Base-by-base conservation (phyloP, 2,888 invertebrate species). In the Amphipyra berbera region DNA sequence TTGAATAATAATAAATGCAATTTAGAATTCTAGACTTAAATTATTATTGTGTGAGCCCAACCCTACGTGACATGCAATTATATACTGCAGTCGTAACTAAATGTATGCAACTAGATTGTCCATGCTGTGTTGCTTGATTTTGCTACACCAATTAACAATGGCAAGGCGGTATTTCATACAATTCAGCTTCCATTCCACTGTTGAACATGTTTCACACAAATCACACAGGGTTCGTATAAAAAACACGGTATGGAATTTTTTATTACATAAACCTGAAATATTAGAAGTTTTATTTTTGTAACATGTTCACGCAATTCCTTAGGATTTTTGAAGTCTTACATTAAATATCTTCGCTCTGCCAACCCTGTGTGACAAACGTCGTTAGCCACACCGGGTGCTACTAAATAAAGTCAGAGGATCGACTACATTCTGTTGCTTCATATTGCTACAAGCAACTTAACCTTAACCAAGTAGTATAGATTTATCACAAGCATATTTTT, bases 331-430 rank as follows among this genome's bases (percentile, higher is more conserved):
- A 15, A 14, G 9, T 42, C 10, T 13, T 0, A 33, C 15, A 42
- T 8, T 12, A 27, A 21, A 33, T 45, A n/a, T 9, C 12, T 15
- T 1, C 0, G 4, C 0, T 38, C 15, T 44, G 68, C 4, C 73
- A 77, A n/a, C 76, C 79, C 79, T 79, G 48, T 4, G 7, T 52
- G 48, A 54, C 55, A 63, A 62, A 61, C 63, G 37, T 81, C 79
- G 79, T 80, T 80, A 80, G 53, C 44, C 66, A 57, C 79, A 80
- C 77, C 79, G 68, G 79, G 70, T 56, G 80, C 73, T 68, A 54
- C 59, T 81, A 78, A 76, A 78, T 80, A 81, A 77, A 74, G 71
- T 68, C 63, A 13, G 73, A 67, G 61, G 67, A 76, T 75, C 54
- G 67, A 58, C 62, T 54, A 57, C 71, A 62, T 66, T 62, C 60